Conservation (phyloP, 2,797 vertebrate species). For the Lerista edwardsae region DNA sequence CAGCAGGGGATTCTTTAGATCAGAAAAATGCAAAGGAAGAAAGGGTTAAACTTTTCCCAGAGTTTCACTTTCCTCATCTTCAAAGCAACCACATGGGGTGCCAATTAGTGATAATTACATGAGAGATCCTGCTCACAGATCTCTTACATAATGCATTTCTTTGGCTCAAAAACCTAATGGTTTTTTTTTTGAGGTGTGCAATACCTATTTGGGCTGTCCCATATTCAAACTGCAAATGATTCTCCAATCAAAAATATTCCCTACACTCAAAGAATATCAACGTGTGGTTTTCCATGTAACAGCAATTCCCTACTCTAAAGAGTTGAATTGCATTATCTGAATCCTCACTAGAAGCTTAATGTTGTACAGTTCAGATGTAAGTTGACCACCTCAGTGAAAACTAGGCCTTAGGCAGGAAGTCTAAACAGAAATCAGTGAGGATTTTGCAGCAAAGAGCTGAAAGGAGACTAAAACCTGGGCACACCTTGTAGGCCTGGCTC, state of each 20-base stretch:
- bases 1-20: not conserved
- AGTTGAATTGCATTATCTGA: not conserved
- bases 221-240: not conserved
- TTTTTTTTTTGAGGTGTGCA: not conserved
- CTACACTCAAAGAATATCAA: too few species aligned
- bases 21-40: not conserved
- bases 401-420: not conserved
- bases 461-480: not conserved
- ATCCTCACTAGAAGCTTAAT: not conserved
- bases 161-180: too few species aligned
- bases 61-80: not conserved
- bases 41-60: not conserved
- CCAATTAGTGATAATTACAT: not conserved
- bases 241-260: not conserved
- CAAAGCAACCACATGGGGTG: too few species aligned
- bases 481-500: not conserved
- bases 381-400: not conserved
- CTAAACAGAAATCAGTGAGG: not conserved
- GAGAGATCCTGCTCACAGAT: too few species aligned
- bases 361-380: not conserved
- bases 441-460: not conserved
- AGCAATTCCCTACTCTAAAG: too few species aligned
- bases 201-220: not conserved
- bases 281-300: too few species aligned
- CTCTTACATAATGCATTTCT: too few species aligned